Conservation (phyloP, 2,113 vertebrate genomes). For the Antidorcas marsupialis region DNA sequence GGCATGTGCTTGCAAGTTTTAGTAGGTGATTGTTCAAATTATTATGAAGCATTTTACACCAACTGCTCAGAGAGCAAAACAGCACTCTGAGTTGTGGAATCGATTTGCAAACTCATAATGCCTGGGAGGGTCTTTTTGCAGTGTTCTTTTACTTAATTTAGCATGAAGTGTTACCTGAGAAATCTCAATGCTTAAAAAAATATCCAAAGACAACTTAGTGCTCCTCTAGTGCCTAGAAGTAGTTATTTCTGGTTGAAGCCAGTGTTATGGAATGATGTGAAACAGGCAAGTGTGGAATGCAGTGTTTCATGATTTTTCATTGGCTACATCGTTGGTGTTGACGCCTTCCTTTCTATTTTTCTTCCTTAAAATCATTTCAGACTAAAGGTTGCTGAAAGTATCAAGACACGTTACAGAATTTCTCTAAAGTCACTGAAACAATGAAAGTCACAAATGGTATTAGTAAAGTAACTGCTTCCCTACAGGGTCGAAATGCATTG, state of each 20-base stretch:
- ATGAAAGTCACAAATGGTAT: slow-evolving; percentile 41
- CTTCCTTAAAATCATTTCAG: slow-evolving; percentile 39
- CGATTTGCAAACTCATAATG: slow-evolving; percentile 45
- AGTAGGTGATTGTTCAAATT: slow-evolving; percentile 48
- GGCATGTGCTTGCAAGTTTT: slow-evolving; percentile 54
- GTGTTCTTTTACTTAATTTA: slow-evolving; percentile 61
- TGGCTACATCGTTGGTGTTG: background rate
- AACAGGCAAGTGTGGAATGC: background rate
- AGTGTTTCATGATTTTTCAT: slow-evolving; percentile 19
- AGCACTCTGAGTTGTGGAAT: slow-evolving; percentile 23
- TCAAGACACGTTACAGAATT: slow-evolving; percentile 63
- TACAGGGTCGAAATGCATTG: background rate
- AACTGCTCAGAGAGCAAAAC: slow-evolving; percentile 43
- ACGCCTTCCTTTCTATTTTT: background rate
- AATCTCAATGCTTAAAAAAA: slow-evolving; percentile 26
- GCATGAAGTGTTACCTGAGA: slow-evolving; percentile 27
- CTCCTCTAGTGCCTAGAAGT: background rate
- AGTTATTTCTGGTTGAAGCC: background rate
- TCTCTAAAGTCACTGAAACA: slow-evolving; percentile 67
- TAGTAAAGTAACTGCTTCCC: slow-evolving; percentile 61
- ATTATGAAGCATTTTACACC: slow-evolving; percentile 43
- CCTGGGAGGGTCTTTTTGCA: slow-evolving; percentile 8
- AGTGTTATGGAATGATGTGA: background rate
- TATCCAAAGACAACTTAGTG: slow-evolving; percentile 43
- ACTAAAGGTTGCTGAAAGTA: slow-evolving; percentile 33